Conservation (phyloP, 1,140 invertebrate species). For the Camponotus floridanus region DNA sequence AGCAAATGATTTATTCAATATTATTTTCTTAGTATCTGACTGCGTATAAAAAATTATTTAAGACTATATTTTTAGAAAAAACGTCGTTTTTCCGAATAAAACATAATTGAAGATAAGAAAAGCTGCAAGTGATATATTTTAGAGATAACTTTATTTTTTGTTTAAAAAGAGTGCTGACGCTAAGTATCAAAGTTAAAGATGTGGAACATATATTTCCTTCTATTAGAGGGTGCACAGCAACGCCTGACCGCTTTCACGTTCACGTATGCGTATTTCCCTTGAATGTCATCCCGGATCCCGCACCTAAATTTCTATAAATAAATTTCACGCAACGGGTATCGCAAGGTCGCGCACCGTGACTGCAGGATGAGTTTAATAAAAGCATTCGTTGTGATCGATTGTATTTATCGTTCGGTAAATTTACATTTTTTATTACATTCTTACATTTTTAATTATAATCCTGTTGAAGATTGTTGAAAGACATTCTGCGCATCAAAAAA, state of each 20-base stretch:
- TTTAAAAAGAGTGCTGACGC: background rate
- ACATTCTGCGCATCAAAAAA: background rate
- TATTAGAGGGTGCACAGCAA: conserved; percentile 2
- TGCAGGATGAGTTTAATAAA: conserved; percentile 41
- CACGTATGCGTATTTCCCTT: conserved; percentile 32
- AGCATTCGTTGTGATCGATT: background rate
- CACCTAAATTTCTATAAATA: conserved; percentile 59
- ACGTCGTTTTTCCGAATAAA: background rate
- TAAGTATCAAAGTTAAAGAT: background rate
- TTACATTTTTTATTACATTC: background rate
- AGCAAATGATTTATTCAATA: background rate
- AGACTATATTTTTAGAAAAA: background rate
- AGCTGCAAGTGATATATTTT: background rate
- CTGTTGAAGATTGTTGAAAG: background rate
- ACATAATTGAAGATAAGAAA: background rate
- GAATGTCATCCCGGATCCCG: conserved; percentile 23
- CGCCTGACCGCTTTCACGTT: conserved; percentile 19
- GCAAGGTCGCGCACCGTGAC: conserved; percentile 3
- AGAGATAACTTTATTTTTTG: background rate
- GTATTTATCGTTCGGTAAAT: background rate
- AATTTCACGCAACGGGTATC: conserved; percentile 59
- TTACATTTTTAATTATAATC: background rate
- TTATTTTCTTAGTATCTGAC: background rate
- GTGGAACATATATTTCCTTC: background rate
- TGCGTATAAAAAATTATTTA: background rate